Evolutionary conservation across 2,113 vertebrate genomes (phyloP).

Genomic region (Ceyx melanurus): DNA sequence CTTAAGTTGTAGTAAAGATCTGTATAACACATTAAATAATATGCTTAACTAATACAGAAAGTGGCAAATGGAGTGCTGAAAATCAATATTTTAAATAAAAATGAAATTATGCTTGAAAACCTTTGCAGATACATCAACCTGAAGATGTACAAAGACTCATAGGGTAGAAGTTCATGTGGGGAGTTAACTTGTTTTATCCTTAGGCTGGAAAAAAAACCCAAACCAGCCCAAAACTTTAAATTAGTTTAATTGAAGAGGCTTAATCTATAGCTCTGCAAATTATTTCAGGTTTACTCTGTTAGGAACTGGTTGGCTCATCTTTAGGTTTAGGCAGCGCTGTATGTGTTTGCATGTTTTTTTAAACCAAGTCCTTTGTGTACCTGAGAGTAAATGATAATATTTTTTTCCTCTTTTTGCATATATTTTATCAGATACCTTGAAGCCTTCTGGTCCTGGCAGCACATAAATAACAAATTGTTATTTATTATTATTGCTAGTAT

Average conservation of each 20-base stretch:
- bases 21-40: neutral
- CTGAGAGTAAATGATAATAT: neutral
- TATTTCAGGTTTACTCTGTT: neutral
- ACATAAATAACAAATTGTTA: neutral
- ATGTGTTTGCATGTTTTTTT: neutral
- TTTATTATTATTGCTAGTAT: slow-evolving; percentile 28
- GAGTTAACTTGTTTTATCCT: neutral
- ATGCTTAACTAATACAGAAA: neutral
- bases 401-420: neutral
- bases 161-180: neutral
- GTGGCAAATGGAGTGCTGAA: neutral
- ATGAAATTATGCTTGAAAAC: neutral
- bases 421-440: neutral
- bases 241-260: neutral
- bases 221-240: too few relatives aligned
- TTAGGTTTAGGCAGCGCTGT: neutral
- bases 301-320: neutral
- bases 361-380: neutral
- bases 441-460: neutral
- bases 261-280: neutral
- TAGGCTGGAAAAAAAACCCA: neutral
- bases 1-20: neutral
- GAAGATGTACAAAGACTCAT: neutral
- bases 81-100: neutral
- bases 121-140: neutral